Evolutionary conservation across 2,797 vertebrate genomes (phyloP).

Genomic region (Botia almorhae): DNA sequence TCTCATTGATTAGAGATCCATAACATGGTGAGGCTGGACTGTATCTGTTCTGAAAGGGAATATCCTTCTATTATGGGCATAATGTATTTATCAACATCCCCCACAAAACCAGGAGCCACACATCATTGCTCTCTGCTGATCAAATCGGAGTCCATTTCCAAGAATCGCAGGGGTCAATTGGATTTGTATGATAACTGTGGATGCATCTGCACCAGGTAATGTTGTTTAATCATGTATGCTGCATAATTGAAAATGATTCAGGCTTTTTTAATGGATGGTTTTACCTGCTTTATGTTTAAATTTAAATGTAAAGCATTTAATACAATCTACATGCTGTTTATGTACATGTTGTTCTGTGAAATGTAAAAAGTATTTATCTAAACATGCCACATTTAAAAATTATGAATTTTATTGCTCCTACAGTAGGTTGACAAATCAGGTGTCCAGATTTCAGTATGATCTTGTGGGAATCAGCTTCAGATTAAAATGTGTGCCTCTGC

Average conservation of each 20-base stretch:
- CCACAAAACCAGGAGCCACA: slow-evolving; percentile 44
- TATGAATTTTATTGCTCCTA: too few relatives aligned
- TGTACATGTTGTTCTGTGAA: too few relatives aligned
- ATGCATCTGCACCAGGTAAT: neutral
- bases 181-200: slow-evolving; percentile 23
- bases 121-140: slow-evolving; percentile 32
- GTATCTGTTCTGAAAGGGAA: slow-evolving; percentile 57
- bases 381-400: too few relatives aligned
- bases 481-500: neutral
- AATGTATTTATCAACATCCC: slow-evolving; percentile 55
- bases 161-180: slow-evolving; percentile 40
- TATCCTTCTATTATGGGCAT: slow-evolving; percentile 63
- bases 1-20: slow-evolving; percentile 65
- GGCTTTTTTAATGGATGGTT: neutral
- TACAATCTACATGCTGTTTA: neutral
- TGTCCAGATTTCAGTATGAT: too few relatives aligned
- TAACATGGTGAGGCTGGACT: slow-evolving; percentile 54
- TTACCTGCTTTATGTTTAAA: neutral
- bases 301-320: neutral
- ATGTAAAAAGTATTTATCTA: too few relatives aligned
- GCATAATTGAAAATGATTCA: neutral
- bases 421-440: too few relatives aligned
- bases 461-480: neutral
- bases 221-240: neutral
- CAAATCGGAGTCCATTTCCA: slow-evolving; percentile 42